Conservation (phyloP, 2,113 vertebrate genomes). For the Aegithalos caudatus region DNA sequence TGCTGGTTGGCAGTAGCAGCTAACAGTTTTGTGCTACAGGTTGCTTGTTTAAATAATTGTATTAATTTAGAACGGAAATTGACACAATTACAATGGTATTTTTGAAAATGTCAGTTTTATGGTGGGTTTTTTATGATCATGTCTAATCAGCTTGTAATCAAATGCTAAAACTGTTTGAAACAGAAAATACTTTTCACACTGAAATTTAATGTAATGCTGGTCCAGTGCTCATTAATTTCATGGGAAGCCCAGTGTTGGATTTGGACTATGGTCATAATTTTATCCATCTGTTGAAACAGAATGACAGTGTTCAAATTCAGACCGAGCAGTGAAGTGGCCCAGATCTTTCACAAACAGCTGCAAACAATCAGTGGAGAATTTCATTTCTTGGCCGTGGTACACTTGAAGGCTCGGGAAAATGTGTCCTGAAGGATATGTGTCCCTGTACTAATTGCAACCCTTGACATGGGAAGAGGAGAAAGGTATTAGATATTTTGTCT, state of each 20-base stretch:
- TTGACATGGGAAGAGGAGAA: not conserved
- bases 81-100: not conserved
- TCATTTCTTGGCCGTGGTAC: not conserved
- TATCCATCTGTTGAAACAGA: not conserved
- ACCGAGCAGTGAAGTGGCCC: not conserved
- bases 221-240: not conserved
- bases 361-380: not conserved
- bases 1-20: not conserved
- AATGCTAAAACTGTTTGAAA: not conserved
- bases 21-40: not conserved
- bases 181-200: not conserved
- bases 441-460: not conserved
- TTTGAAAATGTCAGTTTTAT: conserved; percentile 6
- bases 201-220: not conserved
- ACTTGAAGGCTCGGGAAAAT: not conserved
- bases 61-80: conserved; percentile 13
- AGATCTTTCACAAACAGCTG: not conserved
- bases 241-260: not conserved
- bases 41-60: not conserved
- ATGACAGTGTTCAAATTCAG: not conserved
- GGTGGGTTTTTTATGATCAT: not conserved
- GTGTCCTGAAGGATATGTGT: not conserved
- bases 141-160: conserved; percentile 12
- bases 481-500: not conserved
- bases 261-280: not conserved